These are phyloP conservation scores for Tiliacea aurago DNA, from an alignment of 2,888 invertebrate species.

Conservation along the genomic window DNA sequence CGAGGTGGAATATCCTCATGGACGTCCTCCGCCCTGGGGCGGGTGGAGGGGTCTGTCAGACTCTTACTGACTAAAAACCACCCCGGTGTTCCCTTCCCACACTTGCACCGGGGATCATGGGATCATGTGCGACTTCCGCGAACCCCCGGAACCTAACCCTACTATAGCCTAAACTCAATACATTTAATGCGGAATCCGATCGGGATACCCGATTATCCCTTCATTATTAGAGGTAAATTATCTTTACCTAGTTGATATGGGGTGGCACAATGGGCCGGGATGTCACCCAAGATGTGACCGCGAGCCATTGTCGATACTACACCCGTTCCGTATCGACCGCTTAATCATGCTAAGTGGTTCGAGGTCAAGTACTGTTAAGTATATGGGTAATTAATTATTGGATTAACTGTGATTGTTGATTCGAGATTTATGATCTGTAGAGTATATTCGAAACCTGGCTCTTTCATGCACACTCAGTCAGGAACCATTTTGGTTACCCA, in stretches of 20 bases:
- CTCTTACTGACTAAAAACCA: no score
- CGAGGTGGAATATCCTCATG: no score
- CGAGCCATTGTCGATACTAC: conserved; percentile 59
- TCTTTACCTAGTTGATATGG: conserved; percentile 54
- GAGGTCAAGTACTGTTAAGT: conserved; percentile 35
- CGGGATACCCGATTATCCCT: conserved; percentile 38
- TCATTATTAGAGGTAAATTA: conserved; percentile 56
- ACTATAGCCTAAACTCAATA: conserved; percentile 20
- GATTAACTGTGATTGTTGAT: conserved; percentile 6
- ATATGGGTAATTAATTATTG: conserved; percentile 42
- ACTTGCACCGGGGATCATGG: no score
- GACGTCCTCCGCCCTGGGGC: no score
- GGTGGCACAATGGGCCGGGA: conserved; percentile 55
- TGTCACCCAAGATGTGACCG: conserved; percentile 64
- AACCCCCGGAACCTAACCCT: conserved; percentile 9
- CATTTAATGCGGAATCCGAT: conserved; percentile 46
- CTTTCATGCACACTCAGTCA: no score
- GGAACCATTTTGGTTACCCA: no score
- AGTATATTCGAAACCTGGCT: no score
- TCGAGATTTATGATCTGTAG: not conserved
- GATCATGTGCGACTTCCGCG: no score
- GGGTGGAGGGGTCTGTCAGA: no score
- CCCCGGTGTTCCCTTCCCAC: no score
- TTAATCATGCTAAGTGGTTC: conserved; percentile 59
- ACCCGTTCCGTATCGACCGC: conserved; percentile 57